Base-by-base conservation (phyloP, 2,888 invertebrate genomes). In the Coleophora flavipennella region DNA sequence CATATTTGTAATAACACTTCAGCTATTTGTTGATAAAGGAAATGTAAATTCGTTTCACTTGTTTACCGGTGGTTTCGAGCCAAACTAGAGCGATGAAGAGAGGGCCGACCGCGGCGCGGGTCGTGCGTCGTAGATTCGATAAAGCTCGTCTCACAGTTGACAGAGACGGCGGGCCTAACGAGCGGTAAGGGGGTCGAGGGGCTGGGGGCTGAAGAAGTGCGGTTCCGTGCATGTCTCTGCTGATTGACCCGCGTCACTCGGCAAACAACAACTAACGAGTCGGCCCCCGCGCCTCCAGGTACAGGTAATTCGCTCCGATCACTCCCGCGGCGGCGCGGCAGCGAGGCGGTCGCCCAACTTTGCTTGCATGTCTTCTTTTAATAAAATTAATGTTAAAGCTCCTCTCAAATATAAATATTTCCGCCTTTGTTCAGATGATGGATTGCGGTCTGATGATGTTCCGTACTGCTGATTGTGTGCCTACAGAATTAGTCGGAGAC, bases 261-360 rank as follows among this genome's bases (percentile, higher is more conserved):
- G 80, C 83, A 84, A 84, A 84, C 83, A 84, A 83, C 83, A 83
- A 84, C 81, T 83, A 84, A 84, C 83, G 83, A 84, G 81, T 77
- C 71, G 71, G 68, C 71, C 76, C 70, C 75, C 76, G 72, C 78
- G 72, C 81, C 78, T 76, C 72, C 79, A 77, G 78, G 77, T 80
- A 73, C 71, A 67, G 51, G 58, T 59, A 68, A 76, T 75, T 72
- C 72, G 70, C 74, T 69, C 67, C 71, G 71, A 73, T 74, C 76
- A 67, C 69, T 75, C 73, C 73, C 76, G 72, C 74, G 71, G 65
- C 20, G 20, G 20, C 20, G 20, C 20, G 20, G 20, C 20, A 6
- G 20, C 20, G 20, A 20, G 6, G 20, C 71, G 69, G 68, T 64
- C 61, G 65, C 65, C 62, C 63, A 67, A 71, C 75, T 75, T 72